Evolutionary conservation across 2,113 vertebrate species (phyloP).

Genomic region (Anarhynchus alexandrinus): DNA sequence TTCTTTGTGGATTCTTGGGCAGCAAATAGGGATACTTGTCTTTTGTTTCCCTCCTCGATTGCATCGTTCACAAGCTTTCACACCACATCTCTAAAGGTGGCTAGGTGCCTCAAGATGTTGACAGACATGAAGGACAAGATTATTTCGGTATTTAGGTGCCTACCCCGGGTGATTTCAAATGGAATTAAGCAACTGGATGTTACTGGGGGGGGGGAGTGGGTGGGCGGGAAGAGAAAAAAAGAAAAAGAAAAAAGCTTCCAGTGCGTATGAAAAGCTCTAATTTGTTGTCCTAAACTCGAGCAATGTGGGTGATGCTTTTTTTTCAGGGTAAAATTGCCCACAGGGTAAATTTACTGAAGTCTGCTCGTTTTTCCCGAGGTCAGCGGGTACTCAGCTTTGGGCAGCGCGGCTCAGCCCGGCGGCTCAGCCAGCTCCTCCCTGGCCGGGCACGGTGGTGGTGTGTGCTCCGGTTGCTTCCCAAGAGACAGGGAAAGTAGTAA

Average conservation of each 20-base stretch:
- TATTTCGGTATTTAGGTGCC: conserved; percentile 64
- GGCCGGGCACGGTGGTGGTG: fast-evolving
- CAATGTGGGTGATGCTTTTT: not conserved
- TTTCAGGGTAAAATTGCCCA: conserved; percentile 9
- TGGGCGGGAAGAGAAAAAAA: too few species aligned
- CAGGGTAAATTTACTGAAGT: not conserved
- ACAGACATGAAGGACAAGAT: conserved; percentile 69
- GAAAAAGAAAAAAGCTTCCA: not conserved
- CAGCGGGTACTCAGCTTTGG: not conserved
- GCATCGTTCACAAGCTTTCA: conserved; percentile 55
- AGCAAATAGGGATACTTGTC: conserved; percentile 66
- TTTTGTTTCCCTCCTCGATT: conserved; percentile 60
- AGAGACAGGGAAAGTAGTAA: not conserved
- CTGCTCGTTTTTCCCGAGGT: not conserved
- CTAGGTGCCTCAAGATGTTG: conserved; percentile 67
- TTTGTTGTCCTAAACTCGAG: conserved; percentile 31
- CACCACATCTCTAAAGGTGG: conserved; percentile 59
- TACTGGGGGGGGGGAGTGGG: not conserved
- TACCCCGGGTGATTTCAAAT: conserved; percentile 41
- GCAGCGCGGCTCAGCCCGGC: not conserved
- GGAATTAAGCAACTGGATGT: conserved; percentile 51
- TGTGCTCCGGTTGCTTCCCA: not conserved
- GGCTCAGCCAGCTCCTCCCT: not conserved
- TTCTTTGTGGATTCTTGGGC: conserved; percentile 68
- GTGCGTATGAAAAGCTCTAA: conserved; percentile 9